Conservation (phyloP, 2,888 invertebrate genomes). For the Helleia helle region DNA sequence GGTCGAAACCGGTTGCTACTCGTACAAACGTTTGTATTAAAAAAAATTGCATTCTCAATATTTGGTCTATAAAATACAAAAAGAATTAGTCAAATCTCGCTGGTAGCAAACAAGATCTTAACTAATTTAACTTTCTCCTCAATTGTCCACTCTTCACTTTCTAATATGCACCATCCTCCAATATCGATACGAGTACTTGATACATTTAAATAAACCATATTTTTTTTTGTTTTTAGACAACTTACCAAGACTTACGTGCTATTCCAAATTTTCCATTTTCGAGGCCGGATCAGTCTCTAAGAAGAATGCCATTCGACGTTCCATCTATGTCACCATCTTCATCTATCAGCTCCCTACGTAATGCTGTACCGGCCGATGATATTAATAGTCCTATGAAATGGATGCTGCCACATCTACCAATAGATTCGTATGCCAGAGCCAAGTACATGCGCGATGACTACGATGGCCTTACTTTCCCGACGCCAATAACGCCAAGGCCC, state of each 20-base stretch:
- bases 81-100: too few species aligned
- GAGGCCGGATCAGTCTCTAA: background rate
- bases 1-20: too few species aligned
- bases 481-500: conserved; percentile 22
- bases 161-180: too few species aligned
- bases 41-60: too few species aligned
- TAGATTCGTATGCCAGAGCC: conserved; percentile 6
- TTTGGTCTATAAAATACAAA: too few species aligned
- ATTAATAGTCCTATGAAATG: conserved; percentile 18
- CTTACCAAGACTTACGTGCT: background rate
- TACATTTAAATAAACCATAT: too few species aligned
- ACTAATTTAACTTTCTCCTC: too few species aligned
- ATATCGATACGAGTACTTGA: too few species aligned
- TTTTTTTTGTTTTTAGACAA: background rate
- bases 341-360: conserved; percentile 12
- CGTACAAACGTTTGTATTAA: too few species aligned
- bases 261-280: background rate
- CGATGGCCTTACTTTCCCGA: conserved; percentile 20
- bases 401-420: conserved; percentile 14
- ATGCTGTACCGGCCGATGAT: conserved; percentile 19
- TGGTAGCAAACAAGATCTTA: too few species aligned
- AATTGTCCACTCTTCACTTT: too few species aligned
- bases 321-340: background rate
- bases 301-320: conserved; percentile 11
- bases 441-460: conserved; percentile 2